phyloP scores from a whole-genome alignment of 2,113 vertebrate genomes.

The Oncorhynchus gorbuscha region DNA sequence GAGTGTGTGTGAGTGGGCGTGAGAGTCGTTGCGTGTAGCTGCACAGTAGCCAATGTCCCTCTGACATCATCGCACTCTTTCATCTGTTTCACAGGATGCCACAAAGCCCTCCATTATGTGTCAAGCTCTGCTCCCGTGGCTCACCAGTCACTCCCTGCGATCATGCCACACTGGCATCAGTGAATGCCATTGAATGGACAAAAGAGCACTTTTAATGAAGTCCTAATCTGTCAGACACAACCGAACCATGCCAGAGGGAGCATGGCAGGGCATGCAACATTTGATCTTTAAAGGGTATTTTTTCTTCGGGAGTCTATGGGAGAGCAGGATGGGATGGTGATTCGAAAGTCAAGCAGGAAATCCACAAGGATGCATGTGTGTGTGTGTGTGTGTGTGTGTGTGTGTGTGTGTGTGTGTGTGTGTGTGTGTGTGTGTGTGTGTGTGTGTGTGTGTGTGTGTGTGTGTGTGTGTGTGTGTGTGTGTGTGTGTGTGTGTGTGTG shows the following conservation, averaged over 20 bases:
- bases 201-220: constrained; percentile 68
- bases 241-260: constrained; percentile 38
- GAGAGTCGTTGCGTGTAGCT: background rate
- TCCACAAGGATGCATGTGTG: too few species aligned
- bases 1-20: constrained; percentile 23
- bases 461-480: too few species aligned
- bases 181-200: constrained; percentile 60
- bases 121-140: constrained; percentile 6
- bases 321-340: too few species aligned
- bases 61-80: constrained; percentile 50
- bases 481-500: too few species aligned
- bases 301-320: background rate
- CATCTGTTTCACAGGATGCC: constrained; percentile 31
- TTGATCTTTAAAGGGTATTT: constrained; percentile 32
- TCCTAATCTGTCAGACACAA: constrained; percentile 59
- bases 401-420: too few species aligned
- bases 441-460: too few species aligned
- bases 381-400: too few species aligned
- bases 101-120: constrained; percentile 66
- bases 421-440: too few species aligned
- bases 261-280: constrained; percentile 56
- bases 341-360: background rate
- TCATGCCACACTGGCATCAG: constrained; percentile 46
- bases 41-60: constrained; percentile 30
- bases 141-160: constrained; percentile 25